Evolutionary conservation across 1,140 invertebrate genomes (phyloP), one percentile per base, ranked within the genome.

Genomic region (Coelopa frigida): DNA sequence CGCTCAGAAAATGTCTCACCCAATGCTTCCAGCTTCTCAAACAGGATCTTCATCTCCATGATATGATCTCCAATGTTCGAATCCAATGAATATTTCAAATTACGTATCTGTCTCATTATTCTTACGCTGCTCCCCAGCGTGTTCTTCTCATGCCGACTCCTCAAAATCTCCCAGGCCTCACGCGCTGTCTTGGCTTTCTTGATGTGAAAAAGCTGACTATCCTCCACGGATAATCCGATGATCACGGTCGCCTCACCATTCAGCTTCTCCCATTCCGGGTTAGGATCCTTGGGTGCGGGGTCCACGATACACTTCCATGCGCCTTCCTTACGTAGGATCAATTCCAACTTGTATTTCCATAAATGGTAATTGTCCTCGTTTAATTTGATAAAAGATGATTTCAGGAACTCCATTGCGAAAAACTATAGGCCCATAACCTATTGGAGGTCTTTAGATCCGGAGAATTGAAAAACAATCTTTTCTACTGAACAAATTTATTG

Each of bases 31-130:
- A 56, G 38, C 32, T 54, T 52, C 29, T 54, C 29, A 4, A 53
- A 29, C 11, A 51, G 26, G 12, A 45, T 37, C 12, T 43, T 41
- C 36, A 55, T 48, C 17, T 46, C 32, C 17, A 14, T 36, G 8
- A 59, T 35, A 35, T 59, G 57, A 11, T 49, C 40, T 32, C 53
- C 50, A 46, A 59, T 55, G 32, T 53, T 36, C 0, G 22, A 41
- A 15, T 39, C 45, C 43, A 49, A 51, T 20, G 40, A 6, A 3
- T 51, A 32, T 14, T 43, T 35, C 10, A 43, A 15, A 5, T 21
- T 27, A 22, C 46, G 52, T 20, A 54, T 26, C 10, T 44, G 31
- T 29, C 47, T 43, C 14, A 52, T 27, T 8, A 27, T 37, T 24
- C 36, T 24, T 4, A 58, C 49, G 29, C 50, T 54, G 46, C 33